Base-by-base conservation (phyloP, 2,797 vertebrate genomes). In the Trachurus trachurus region DNA sequence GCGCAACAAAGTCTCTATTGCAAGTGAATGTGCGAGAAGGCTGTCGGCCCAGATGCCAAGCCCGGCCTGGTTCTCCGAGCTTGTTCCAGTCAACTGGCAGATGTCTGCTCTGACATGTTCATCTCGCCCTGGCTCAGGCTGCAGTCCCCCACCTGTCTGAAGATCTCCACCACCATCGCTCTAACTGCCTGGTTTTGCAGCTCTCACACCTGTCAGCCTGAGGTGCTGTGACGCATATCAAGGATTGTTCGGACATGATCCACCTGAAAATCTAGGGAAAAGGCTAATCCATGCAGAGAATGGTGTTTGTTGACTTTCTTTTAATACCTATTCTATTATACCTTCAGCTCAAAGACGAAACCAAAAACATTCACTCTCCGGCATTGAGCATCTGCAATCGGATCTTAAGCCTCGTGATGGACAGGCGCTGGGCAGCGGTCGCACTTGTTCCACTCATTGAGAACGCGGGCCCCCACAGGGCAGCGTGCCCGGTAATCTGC, bases 31-130 rank as follows among this genome's bases (percentile, higher is more conserved):
- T 68, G 53, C 34, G 26, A 68, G 44, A 61, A 69, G 42, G 22
- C 44, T 40, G 19, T 60, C 50, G 72, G 45, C 49, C 63, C 69
- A 5, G 9, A 16, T 58, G 64, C 54, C 66, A 22, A 69, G 15
- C 21, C 42, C 56, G 31, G 31, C 34, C 45, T 47, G n/a, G 9
- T 68, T 66, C 19, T 52, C 40, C 3, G 0, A 60, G 40, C n/a
- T 16, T 64, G 44, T 64, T 53, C 34, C 9, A 37, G 61, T 73
- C 37, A 66, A n/a, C 57, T 71, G 66, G 26, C 37, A 49, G 58
- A 53, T 66, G 34, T 79, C 42, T 70, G 54, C 44, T 44, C 70
- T 74, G 70, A 75, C 56, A 81, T 68, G 37, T 66, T 72, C 60
- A 63, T n/a, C 52, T 49, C 49, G 40, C 64, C 39, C 47, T 26